Conservation (phyloP, 1,140 invertebrate species). For the Hirudo medicinalis region DNA sequence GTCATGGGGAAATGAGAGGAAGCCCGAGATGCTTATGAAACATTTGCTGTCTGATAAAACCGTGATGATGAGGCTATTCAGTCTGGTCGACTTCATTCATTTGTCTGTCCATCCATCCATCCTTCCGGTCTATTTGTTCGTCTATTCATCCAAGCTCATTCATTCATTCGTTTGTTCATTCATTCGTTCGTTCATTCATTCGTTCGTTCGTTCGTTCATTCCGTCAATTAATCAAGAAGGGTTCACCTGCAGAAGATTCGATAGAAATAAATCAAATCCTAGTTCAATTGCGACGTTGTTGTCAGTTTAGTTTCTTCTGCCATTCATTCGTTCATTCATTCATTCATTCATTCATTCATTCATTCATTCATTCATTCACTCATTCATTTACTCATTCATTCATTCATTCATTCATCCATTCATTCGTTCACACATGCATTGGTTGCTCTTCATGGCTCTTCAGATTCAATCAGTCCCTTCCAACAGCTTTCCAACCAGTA, state of each 20-base stretch:
- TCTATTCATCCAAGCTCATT: background rate
- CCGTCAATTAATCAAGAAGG: no score
- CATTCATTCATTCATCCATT: slow-evolving; percentile 6
- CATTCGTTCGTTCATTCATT: background rate
- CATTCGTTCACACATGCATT: background rate
- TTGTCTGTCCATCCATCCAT: background rate
- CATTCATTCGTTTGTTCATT: slow-evolving; percentile 1
- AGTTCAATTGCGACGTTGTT: no score
- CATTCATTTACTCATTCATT: background rate
- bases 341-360: slow-evolving; percentile 6
- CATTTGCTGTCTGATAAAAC: background rate
- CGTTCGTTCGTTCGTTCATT: background rate
- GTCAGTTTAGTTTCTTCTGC: background rate
- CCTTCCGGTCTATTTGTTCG: background rate
- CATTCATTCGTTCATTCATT: background rate
- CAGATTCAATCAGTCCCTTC: no score
- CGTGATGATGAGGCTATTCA: background rate
- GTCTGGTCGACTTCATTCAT: background rate
- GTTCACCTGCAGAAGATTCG: no score
- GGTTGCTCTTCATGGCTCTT: no score
- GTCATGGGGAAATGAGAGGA: background rate
- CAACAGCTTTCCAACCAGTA: no score
- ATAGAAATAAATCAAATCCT: no score
- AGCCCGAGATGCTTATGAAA: background rate
- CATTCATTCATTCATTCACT: background rate